Base-by-base conservation (phyloP, 2,113 vertebrate genomes). In the Euleptes europaea region DNA sequence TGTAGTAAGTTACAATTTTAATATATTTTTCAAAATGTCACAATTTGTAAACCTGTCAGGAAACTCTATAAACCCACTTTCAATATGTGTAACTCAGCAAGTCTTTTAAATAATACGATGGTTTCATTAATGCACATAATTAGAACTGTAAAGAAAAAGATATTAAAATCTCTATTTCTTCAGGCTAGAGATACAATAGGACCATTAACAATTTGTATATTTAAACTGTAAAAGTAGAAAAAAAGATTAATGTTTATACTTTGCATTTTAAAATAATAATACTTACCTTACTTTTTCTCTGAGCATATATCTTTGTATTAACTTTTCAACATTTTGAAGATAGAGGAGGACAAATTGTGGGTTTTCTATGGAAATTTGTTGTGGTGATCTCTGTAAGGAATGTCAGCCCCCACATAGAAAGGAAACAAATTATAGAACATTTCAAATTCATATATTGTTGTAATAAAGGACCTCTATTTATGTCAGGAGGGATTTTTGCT, bases 31-130 rank as follows among this genome's bases (percentile, higher is more conserved):
- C 38, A 19, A 78, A 90, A 84, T 63, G 2, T 73, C 19, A 63
- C 33, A 0, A 54, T 92, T 76, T 85, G 8, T 67, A 89, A 84
- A 67, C 33, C 4, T 88, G 11, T 73, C 73, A 77, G 42, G 31
- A 86, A 92, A 88, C 31, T 83, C 69, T 9, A 3, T 80, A 26
- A 54, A 84, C 5, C 42, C 28, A 82, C 10, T 86, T 92, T 73
- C 42, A 88, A 15, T 89, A 81, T 81, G 69, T 88, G 47, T 78
- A 85, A 33, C n/a, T 84, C 72, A 74, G 66, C 11, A 47, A 80
- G 44, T 80, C 33, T 21, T 86, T 6, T 84, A 40, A 82, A 47
- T 85, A 78, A 60, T 66, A 26, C 82, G 44, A 63, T 0, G 0
- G 0, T 77, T 91, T 91, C 66, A 60, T 82, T 90, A 84, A 71